phyloP scores from a whole-genome alignment of 2,113 vertebrate genomes.

The Triplophysa tibetana region DNA sequence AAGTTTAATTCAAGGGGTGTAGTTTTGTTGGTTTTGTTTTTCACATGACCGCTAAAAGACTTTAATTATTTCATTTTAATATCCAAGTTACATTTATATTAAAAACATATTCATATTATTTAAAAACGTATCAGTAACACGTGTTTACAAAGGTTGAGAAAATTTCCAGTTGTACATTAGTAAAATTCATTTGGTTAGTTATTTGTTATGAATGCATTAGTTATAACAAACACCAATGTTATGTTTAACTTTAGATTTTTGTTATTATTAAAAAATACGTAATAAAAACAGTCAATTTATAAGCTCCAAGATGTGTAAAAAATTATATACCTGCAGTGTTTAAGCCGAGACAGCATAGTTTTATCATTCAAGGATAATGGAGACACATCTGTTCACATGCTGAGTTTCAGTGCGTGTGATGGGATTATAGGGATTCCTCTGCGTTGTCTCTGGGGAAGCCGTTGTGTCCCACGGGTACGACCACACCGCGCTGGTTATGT shows the following conservation, averaged over 20 bases:
- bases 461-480: conserved; percentile 45
- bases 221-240: too few species aligned
- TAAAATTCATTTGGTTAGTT: neutral
- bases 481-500: conserved; percentile 46
- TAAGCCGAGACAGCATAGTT: neutral
- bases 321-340: too few species aligned
- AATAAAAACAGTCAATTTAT: too few species aligned
- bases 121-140: neutral
- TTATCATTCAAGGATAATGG: neutral
- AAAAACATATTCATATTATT: neutral
- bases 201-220: too few species aligned
- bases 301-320: too few species aligned
- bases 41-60: neutral
- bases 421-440: conserved; percentile 50
- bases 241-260: too few species aligned
- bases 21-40: too few species aligned
- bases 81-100: neutral
- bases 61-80: neutral
- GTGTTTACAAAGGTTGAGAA: neutral
- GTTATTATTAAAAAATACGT: too few species aligned
- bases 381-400: neutral
- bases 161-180: too few species aligned
- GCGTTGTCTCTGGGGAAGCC: conserved; percentile 47
- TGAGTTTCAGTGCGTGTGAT: neutral
- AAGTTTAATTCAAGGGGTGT: too few species aligned